Evolutionary conservation across 23 tunicate species (phyloP), one percentile per base, ranked within the genome.

Genomic region (Halocynthia aurantium): DNA sequence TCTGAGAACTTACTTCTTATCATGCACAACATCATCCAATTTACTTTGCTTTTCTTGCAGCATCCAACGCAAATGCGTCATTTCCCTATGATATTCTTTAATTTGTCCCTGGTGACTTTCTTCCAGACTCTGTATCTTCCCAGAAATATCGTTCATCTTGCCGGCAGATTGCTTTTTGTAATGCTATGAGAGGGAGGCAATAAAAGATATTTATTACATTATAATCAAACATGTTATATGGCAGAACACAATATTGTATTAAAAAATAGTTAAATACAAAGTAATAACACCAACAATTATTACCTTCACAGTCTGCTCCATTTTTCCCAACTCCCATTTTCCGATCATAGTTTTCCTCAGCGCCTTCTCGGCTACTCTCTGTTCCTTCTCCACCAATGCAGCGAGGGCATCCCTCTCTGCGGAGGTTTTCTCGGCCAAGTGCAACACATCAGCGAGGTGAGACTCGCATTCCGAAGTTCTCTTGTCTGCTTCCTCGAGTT

Each of bases 241-340:
- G 44, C 44, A 31, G 4, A 4, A 31, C 44, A 31, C 44, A 31
- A 31, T 31, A 31, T 0, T 31, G 44, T 31, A 31, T 31, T 31
- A 31, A 31, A 31, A 31, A 31, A 31, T 31, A 31, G 44, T 31
- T 4, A 31, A 31, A 31, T 31, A 31, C 44, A 31, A 31, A 31
- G 1, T 31, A 31, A 31, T 31, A 4, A 31, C 44, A 31, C 44
- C 44, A 60, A 2, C 2, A 2, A 60, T 15, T 5, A 56, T 17
- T 6, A 90, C 97, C 73, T 67, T 84, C 11, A 90, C 67, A 0
- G 97, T 72, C 64, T 90, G 82, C 62, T 90, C 97, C 97, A 90
- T 85, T 84, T 67, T 85, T 61, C 97, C 97, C 80, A 90, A 51
- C 69, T 90, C 90, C 90, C 90, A 90, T 62, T 90, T 87, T 51